Conservation (phyloP, 2,113 vertebrate species). For the Solea senegalensis region DNA sequence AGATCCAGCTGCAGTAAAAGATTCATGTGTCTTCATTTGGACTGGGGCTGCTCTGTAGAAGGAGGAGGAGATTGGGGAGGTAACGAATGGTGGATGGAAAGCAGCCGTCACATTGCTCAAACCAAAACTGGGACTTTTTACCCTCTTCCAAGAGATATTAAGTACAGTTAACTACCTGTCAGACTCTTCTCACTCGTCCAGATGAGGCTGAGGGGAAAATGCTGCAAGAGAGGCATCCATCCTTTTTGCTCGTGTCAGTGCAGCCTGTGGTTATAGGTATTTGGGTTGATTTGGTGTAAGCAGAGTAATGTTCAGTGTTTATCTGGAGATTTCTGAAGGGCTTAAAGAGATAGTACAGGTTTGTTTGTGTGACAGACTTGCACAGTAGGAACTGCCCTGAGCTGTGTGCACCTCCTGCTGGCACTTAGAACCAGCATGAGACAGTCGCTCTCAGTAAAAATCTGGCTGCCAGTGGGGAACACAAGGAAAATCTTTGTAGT, state of each 20-base stretch:
- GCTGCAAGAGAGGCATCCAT: constrained; percentile 1
- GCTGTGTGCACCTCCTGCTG: too few species aligned
- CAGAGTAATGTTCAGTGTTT: neutral
- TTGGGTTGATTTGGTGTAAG: neutral
- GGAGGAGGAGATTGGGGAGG: neutral
- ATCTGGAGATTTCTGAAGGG: constrained; percentile 7
- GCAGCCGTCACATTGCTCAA: constrained; percentile 35
- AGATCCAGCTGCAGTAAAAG: constrained; percentile 20
- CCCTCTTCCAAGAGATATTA: constrained; percentile 52
- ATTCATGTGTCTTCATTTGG: constrained; percentile 39
- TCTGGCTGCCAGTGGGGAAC: too few species aligned
- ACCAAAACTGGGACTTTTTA: constrained; percentile 41
- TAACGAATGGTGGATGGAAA: constrained; percentile 23
- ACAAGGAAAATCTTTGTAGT: too few species aligned
- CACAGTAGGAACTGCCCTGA: too few species aligned
- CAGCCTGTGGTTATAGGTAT: too few species aligned
- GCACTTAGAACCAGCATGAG: too few species aligned
- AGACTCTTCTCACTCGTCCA: constrained; percentile 5
- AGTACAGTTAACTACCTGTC: constrained; percentile 57
- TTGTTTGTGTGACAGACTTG: neutral
- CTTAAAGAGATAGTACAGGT: neutral
- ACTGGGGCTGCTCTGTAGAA: constrained; percentile 10
- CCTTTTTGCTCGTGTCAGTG: too few species aligned
- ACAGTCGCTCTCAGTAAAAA: too few species aligned
- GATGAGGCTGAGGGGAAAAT: constrained; percentile 1